Evolutionary conservation across 2,888 invertebrate species (phyloP), one percentile per base, ranked within the genome.

Genomic region (Phymatocera aterrima): DNA sequence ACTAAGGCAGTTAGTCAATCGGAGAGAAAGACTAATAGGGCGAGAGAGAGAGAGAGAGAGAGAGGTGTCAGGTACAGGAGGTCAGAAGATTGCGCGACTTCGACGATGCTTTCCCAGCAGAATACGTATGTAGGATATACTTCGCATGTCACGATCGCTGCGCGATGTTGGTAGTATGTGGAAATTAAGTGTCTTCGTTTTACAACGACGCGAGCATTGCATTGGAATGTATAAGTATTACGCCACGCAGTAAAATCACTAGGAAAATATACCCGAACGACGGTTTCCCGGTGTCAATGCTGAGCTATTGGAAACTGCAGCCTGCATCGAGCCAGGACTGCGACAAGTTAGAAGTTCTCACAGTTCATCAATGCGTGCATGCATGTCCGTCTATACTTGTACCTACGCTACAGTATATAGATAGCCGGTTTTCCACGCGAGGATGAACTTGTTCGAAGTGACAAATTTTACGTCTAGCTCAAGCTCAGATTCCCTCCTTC

Each of bases 371-470:
- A n/a, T n/a, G n/a, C n/a, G n/a, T n/a, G n/a, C n/a, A n/a, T n/a
- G n/a, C n/a, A n/a, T n/a, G n/a, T n/a, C n/a, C n/a, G n/a, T n/a
- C n/a, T n/a, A n/a, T n/a, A n/a, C n/a, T n/a, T n/a, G n/a, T n/a
- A n/a, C n/a, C n/a, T n/a, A n/a, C n/a, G n/a, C n/a, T n/a, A n/a
- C n/a, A n/a, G n/a, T n/a, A n/a, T n/a, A n/a, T 46, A 72, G 48
- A 78, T 12, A 70, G 70, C 85, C 85, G 85, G 85, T 85, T 85
- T 82, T 65, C 75, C 43, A 43, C 75, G 68, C 80, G 80, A 61
- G 65, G 68, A 80, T 80, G 77, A 84, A 80, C 85, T 84, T 81
- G 83, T 84, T 81, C 82, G 65, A 83, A 83, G 78, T 82, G 84
- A 84, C 85, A 82, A 85, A 85, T 85, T 85, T 85, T 81, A 78